Conservation (phyloP, 2,888 invertebrate species). For the Amiota communis region DNA sequence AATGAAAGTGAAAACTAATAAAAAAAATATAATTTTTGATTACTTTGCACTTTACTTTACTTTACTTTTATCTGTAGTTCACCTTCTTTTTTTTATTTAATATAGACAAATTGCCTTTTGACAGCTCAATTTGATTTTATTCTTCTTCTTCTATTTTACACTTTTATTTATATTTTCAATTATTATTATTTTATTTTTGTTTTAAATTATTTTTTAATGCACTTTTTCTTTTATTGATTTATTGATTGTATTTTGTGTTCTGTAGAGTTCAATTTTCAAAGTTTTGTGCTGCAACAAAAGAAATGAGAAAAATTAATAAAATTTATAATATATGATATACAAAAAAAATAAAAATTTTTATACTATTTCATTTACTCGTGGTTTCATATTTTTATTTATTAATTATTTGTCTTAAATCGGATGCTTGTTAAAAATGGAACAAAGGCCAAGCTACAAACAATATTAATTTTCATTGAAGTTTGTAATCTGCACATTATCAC, state of each 20-base stretch:
- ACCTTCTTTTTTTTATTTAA: background rate
- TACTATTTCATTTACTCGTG: background rate
- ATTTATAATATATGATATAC: background rate
- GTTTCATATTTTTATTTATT: background rate
- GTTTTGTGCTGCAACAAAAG: background rate
- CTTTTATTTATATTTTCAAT: background rate
- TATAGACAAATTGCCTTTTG: slow-evolving; percentile 11
- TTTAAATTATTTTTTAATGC: background rate
- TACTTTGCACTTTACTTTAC: slow-evolving; percentile 1
- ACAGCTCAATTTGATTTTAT: slow-evolving; percentile 22
- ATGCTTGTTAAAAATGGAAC: too few relatives aligned
- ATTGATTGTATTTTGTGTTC: background rate
- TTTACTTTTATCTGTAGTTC: background rate
- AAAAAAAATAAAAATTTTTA: background rate
- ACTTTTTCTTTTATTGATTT: slow-evolving; percentile 1
- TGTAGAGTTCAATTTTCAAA: background rate
- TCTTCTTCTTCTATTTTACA: background rate
- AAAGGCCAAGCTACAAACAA: too few relatives aligned
- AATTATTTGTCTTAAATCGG: too few relatives aligned
- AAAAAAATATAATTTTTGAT: slow-evolving; percentile 1
- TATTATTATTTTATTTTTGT: background rate
- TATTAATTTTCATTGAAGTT: too few relatives aligned
- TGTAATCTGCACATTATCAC: too few relatives aligned
- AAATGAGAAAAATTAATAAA: background rate
- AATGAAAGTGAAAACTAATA: slow-evolving; percentile 63